A percentile compares a stretch with the other conserved stretches of the same genome.
Evolutionary conservation across 35 echinoderm and acorn worm genomes (phyloP).

Genomic region (Eucidaris tribuloides): DNA sequence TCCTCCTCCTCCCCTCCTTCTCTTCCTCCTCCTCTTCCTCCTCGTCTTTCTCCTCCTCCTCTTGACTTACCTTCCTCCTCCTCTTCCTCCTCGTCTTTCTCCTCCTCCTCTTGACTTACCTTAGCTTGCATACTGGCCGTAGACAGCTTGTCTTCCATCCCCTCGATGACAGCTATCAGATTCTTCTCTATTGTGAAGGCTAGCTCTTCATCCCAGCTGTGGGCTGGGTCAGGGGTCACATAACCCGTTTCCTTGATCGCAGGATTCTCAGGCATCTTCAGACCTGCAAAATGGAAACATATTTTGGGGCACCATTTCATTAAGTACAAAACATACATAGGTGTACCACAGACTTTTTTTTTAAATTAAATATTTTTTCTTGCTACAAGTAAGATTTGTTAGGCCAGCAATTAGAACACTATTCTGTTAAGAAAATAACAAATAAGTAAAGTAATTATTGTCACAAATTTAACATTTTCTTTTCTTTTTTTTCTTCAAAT

Average conservation of each 20-base stretch:
- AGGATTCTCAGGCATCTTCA: conserved; percentile 52
- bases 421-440: no score
- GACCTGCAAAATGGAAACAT: not conserved
- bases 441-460: no score
- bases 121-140: conserved; percentile 91
- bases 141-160: conserved; percentile 88
- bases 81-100: not conserved
- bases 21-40: not conserved
- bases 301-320: not conserved
- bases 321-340: no score
- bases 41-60: not conserved
- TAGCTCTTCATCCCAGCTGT: conserved; percentile 48
- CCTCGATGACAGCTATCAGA: conserved; percentile 67
- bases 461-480: no score
- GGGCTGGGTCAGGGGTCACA: conserved; percentile 23
- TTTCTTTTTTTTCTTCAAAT: no score
- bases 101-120: conserved; percentile 33
- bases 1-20: not conserved
- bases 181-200: conserved; percentile 57
- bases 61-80: no score
- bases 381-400: no score
- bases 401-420: no score
- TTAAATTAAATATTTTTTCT: no score
- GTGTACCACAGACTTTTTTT: no score
- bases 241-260: conserved; percentile 16